Percentiles rank a stretch among this genome's conserved stretches.
Evolutionary conservation across 2,113 vertebrate genomes (phyloP).

Genomic region (Datnioides undecimradiatus): DNA sequence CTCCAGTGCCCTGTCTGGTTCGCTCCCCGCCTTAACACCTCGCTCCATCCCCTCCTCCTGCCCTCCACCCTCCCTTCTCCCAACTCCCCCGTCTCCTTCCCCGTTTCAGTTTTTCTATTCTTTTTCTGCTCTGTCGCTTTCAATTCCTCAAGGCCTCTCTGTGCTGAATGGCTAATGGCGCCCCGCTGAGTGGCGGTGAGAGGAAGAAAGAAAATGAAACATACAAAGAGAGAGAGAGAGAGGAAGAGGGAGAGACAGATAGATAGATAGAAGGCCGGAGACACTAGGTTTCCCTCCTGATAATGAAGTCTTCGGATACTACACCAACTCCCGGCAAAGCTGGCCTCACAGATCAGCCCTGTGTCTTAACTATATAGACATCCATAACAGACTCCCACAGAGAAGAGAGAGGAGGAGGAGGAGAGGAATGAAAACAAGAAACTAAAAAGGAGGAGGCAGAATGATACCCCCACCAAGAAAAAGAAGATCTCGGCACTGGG

Average conservation of each 20-base stretch:
- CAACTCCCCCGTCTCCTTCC: slow-evolving; percentile 62
- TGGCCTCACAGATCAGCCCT: slow-evolving; percentile 51
- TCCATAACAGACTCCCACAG: slow-evolving; percentile 52
- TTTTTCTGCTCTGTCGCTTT: slow-evolving; percentile 85
- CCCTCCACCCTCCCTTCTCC: slow-evolving; percentile 7
- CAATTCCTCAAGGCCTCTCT: slow-evolving; percentile 82
- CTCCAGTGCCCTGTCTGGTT: slow-evolving; percentile 59
- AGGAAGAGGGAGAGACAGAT: slow-evolving; percentile 15
- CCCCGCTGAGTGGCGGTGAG: slow-evolving; percentile 75
- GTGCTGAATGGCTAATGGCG: slow-evolving; percentile 83
- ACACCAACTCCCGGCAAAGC: slow-evolving; percentile 38
- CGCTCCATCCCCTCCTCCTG: slow-evolving; percentile 43
- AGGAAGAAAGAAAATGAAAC: slow-evolving; percentile 73
- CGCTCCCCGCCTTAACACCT: slow-evolving; percentile 50
- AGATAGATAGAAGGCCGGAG: slow-evolving; percentile 47
- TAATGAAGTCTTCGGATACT: slow-evolving; percentile 75
- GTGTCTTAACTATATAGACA: slow-evolving; percentile 52
- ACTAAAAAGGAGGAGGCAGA: slow-evolving; percentile 26
- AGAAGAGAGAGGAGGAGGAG: slow-evolving; percentile 22
- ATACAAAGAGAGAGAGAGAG: slow-evolving; percentile 54
- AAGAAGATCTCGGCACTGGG: not conserved
- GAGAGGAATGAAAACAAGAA: slow-evolving; percentile 26
- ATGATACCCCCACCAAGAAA: not conserved
- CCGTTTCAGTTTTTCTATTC: slow-evolving; percentile 73
- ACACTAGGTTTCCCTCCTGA: slow-evolving; percentile 63